phyloP scores from a whole-genome alignment of 1,140 invertebrate species.

The Pentalonia nigronervosa region DNA sequence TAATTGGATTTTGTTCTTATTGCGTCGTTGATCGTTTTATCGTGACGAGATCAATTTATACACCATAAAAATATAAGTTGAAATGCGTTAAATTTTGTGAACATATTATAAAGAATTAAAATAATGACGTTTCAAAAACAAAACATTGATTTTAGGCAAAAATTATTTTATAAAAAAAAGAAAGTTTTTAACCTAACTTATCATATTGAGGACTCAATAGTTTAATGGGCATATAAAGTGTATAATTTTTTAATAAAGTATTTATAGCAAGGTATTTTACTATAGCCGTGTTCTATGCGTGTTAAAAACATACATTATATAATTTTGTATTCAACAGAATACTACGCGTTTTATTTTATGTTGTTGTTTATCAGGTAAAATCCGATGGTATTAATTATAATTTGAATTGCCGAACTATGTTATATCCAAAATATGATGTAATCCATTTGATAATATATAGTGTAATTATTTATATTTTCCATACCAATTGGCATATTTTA shows the following conservation, averaged over 20 bases:
- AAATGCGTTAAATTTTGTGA: not conserved
- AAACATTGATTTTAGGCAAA: not conserved
- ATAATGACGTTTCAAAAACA: not conserved
- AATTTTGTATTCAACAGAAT: not conserved
- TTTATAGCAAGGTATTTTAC: not conserved
- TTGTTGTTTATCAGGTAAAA: constrained; percentile 29
- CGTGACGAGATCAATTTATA: not conserved
- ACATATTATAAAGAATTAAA: not conserved
- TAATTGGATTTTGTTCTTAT: not conserved
- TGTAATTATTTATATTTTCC: not conserved
- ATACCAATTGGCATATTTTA: not conserved
- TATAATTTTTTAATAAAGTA: not conserved
- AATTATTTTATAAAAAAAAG: not conserved
- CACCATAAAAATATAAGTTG: not conserved
- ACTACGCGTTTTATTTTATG: not conserved
- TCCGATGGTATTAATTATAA: constrained; percentile 21
- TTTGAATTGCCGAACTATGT: not conserved
- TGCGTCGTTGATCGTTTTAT: not conserved
- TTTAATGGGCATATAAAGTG: not conserved
- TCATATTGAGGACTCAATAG: not conserved
- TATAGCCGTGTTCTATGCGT: not conserved
- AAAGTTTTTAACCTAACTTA: not conserved
- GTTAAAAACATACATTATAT: not conserved
- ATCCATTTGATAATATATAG: not conserved
- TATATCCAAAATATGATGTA: constrained; percentile 25